Evolutionary conservation across 1,140 invertebrate species (phyloP).

Genomic region (Asobara japonica): DNA sequence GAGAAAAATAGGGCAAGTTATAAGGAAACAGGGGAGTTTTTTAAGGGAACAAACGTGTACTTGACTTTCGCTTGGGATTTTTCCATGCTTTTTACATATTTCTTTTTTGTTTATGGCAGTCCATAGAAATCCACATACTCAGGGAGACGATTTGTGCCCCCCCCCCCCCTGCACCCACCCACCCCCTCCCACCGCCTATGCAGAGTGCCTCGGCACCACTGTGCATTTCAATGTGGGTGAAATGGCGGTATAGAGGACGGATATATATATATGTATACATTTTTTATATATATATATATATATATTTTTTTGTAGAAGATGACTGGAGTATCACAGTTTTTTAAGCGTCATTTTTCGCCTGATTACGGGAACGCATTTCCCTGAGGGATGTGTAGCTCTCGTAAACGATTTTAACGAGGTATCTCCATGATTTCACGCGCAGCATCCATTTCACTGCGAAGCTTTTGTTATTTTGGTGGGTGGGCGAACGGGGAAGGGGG

Average conservation of each 20-base stretch:
- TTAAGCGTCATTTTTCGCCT: conserved; percentile 11
- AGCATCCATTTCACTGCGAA: conserved; percentile 10
- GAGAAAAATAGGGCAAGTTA: neutral
- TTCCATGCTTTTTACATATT: neutral
- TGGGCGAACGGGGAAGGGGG: neutral
- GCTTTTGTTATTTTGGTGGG: neutral
- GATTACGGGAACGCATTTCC: neutral
- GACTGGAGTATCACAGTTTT: neutral
- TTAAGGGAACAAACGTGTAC: conserved; percentile 13
- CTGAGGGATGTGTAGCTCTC: neutral
- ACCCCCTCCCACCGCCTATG: neutral
- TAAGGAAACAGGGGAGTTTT: conserved; percentile 8
- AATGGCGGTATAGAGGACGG: neutral
- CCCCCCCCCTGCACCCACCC: neutral
- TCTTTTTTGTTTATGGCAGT: neutral
- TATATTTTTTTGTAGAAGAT: conserved; percentile 11
- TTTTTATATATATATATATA: too few species aligned
- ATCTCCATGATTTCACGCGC: conserved; percentile 15
- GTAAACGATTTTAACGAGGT: conserved; percentile 32
- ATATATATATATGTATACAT: too few species aligned
- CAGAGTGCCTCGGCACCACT: neutral
- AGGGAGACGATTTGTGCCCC: neutral
- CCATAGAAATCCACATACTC: conserved; percentile 8
- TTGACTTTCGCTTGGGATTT: conserved; percentile 4
- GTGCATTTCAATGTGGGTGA: neutral